Evolutionary conservation across 2,888 invertebrate species (phyloP).

Genomic region (Conus canariensis): DNA sequence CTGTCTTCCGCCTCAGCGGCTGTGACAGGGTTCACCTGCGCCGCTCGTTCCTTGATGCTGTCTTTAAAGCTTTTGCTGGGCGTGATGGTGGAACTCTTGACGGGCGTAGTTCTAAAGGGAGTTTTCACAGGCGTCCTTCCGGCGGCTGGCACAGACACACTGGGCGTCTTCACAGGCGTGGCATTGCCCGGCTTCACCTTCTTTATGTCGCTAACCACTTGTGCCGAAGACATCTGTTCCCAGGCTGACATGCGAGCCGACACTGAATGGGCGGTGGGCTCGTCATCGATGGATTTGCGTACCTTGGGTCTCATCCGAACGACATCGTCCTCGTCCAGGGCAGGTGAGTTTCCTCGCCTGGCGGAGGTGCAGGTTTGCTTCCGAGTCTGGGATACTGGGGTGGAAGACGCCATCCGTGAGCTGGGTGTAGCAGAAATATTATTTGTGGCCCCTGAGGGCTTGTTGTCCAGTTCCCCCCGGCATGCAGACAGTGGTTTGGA

Average conservation of each 20-base stretch:
- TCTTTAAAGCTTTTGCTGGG: conserved; percentile 67
- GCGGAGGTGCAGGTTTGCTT: conserved; percentile 51
- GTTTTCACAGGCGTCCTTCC: conserved; percentile 8
- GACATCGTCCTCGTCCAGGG: neutral
- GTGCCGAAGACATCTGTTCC: conserved; percentile 70
- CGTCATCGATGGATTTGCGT: conserved; percentile 59
- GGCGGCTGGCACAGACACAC: conserved; percentile 38
- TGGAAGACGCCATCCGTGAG: conserved; percentile 15
- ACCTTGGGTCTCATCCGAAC: conserved; percentile 40
- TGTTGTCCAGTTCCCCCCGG: conserved; percentile 70
- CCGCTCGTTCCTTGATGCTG: conserved; percentile 61
- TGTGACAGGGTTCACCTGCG: conserved; percentile 45
- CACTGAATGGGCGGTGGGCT: conserved; percentile 74
- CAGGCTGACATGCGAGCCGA: conserved; percentile 74
- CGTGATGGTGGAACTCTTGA: conserved; percentile 48
- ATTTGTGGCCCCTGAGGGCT: conserved; percentile 58
- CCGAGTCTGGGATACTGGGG: conserved; percentile 27
- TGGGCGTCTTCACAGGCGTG: conserved; percentile 44
- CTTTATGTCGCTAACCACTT: conserved; percentile 67
- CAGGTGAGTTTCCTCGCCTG: conserved; percentile 24
- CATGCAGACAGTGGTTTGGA: conserved; percentile 69
- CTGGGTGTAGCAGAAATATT: conserved; percentile 33
- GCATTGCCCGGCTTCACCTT: conserved; percentile 64
- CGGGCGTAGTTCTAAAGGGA: conserved; percentile 15
- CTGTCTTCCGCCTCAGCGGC: neutral